Evolutionary conservation across 2,888 invertebrate genomes (phyloP).

Genomic region (Mamestra brassicae): DNA sequence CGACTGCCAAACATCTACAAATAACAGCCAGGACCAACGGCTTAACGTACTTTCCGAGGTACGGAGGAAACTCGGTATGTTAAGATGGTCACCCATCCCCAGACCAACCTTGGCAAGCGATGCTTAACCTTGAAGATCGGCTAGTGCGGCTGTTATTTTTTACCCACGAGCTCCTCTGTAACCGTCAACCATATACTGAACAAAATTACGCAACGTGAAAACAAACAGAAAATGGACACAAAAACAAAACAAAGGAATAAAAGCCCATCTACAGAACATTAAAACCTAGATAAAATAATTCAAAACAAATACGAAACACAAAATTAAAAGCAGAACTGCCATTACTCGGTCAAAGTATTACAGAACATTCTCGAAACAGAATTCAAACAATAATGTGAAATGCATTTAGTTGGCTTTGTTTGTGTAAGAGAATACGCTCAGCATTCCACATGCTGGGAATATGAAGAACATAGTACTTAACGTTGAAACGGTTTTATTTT

Average conservation of each 20-base stretch:
- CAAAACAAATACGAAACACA: neutral
- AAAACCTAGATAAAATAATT: conserved; percentile 3
- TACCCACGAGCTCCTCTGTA: too few species aligned
- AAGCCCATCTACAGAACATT: neutral
- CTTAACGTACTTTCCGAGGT: too few species aligned
- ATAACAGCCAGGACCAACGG: too few species aligned
- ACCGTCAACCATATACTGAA: too few species aligned
- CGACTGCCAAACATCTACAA: too few species aligned
- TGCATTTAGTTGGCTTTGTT: conserved; percentile 27
- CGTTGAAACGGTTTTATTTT: conserved; percentile 17
- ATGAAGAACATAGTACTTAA: neutral
- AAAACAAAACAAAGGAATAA: neutral
- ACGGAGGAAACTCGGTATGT: too few species aligned
- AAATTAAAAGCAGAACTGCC: conserved; percentile 30
- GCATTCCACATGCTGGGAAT: conserved; percentile 12
- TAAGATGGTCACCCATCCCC: too few species aligned
- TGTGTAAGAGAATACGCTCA: conserved; percentile 11
- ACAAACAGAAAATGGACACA: neutral
- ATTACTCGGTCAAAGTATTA: conserved; percentile 15
- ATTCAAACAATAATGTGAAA: conserved; percentile 24
- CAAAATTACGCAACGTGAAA: neutral
- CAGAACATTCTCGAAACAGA: conserved; percentile 33
- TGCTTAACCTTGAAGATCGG: too few species aligned
- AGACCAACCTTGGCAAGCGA: too few species aligned
- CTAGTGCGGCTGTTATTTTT: too few species aligned